Evolutionary conservation across 2,888 invertebrate genomes (phyloP).

Genomic region (Sphecodes monilicornis): DNA sequence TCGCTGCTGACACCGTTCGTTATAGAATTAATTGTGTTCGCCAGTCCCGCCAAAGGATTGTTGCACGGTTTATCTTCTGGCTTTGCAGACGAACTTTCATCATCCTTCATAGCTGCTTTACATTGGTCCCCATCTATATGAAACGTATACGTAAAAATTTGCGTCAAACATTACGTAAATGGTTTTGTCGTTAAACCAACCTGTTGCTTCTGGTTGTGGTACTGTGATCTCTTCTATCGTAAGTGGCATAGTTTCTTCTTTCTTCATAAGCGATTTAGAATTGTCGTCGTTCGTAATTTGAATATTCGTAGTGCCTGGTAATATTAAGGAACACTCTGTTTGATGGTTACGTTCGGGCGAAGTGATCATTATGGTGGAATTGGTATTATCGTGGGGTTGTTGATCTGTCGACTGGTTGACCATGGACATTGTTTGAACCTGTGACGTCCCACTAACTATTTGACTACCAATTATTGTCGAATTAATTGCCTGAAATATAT

Average conservation of each 20-base stretch:
- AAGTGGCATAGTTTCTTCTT: conserved; percentile 70
- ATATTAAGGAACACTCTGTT: conserved; percentile 76
- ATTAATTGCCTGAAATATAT: conserved; percentile 73
- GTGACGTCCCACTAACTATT: conserved; percentile 77
- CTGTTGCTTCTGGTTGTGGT: conserved; percentile 60
- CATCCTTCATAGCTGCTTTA: conserved; percentile 76
- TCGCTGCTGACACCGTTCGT: conserved; percentile 79
- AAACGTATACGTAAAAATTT: background rate
- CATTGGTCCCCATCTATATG: conserved; percentile 73
- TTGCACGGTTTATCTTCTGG: conserved; percentile 81
- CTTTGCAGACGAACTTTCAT: conserved; percentile 75
- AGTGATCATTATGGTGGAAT: conserved; percentile 66
- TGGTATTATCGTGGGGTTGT: conserved; percentile 69
- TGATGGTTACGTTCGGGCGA: conserved; percentile 74
- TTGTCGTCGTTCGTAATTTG: conserved; percentile 68
- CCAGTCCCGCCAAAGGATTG: conserved; percentile 81
- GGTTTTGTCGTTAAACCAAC: conserved; percentile 29
- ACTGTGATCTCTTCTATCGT: conserved; percentile 64
- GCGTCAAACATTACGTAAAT: background rate
- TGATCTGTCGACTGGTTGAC: conserved; percentile 74
- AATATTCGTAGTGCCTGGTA: conserved; percentile 71
- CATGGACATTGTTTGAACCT: conserved; percentile 79
- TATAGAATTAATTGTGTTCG: conserved; percentile 82
- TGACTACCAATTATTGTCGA: conserved; percentile 81
- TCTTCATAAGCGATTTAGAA: conserved; percentile 66